Conservation (phyloP, 2,888 invertebrate species). For the Pterostichus madidus region DNA sequence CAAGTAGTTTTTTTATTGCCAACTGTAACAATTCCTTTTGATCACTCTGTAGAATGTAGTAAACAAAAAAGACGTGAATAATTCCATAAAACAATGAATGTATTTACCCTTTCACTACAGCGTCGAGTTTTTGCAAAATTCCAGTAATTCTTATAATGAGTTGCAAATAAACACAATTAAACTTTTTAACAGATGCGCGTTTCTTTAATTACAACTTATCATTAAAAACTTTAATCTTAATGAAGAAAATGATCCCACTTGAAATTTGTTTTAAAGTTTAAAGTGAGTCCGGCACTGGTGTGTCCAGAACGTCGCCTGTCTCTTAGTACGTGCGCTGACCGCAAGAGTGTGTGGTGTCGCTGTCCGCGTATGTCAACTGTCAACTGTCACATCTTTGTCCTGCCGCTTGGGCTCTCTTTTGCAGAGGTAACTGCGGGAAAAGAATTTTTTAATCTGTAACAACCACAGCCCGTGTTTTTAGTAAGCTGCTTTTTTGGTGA, state of each 20-base stretch:
- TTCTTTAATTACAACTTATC: conserved; percentile 37
- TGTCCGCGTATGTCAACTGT: conserved; percentile 41
- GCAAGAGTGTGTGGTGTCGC: conserved; percentile 30
- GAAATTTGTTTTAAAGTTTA: neutral
- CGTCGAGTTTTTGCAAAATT: neutral
- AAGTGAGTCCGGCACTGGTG: conserved; percentile 16
- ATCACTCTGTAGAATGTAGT: too few relatives aligned
- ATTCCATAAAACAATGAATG: too few relatives aligned
- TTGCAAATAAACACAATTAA: conserved; percentile 15
- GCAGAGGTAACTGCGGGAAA: conserved; percentile 49
- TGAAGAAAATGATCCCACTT: neutral
- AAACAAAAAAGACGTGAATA: too few relatives aligned
- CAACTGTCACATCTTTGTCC: conserved; percentile 12
- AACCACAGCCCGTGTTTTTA: conserved; percentile 51
- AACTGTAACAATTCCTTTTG: too few relatives aligned
- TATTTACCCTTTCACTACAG: too few relatives aligned
- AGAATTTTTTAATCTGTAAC: conserved; percentile 60
- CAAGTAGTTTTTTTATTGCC: too few relatives aligned
- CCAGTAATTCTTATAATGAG: neutral
- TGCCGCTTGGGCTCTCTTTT: conserved; percentile 41
- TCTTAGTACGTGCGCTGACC: conserved; percentile 45
- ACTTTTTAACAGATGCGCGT: neutral
- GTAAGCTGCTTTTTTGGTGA: conserved; percentile 33
- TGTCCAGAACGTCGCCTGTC: conserved; percentile 7
- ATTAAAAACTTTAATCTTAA: conserved; percentile 17